These are phyloP conservation scores for Epinephelus coioides DNA, from an alignment of 2,797 vertebrate species.

Conservation along the genomic window DNA sequence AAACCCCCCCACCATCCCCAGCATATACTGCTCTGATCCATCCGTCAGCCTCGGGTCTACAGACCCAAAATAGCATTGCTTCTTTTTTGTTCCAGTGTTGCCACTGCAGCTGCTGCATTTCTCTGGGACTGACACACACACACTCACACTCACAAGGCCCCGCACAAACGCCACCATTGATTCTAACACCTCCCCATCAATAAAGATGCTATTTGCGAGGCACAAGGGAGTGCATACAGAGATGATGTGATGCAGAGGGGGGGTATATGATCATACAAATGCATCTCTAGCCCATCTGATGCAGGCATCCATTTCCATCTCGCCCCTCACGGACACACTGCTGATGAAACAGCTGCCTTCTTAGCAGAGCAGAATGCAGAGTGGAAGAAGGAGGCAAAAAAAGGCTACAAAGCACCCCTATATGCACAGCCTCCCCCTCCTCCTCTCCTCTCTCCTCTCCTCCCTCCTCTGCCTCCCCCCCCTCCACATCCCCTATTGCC, in stretches of 20 bases:
- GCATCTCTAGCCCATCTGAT: slow-evolving; percentile 65
- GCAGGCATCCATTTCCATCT: slow-evolving; percentile 68
- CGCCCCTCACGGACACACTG: slow-evolving; percentile 47
- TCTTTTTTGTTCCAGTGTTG: slow-evolving; percentile 76
- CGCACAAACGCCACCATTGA: slow-evolving; percentile 76
- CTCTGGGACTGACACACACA: slow-evolving; percentile 63
- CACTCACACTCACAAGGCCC: slow-evolving; percentile 58
- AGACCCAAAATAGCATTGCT: slow-evolving; percentile 79
- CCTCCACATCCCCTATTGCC: slow-evolving; percentile 77
- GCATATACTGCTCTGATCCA: slow-evolving; percentile 68
- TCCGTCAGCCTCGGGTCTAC: slow-evolving; percentile 67
- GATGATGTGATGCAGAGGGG: slow-evolving; percentile 70
- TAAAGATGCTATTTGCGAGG: slow-evolving; percentile 79
- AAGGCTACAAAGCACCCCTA: slow-evolving; percentile 80
- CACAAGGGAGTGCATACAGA: slow-evolving; percentile 69
- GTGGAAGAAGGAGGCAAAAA: slow-evolving; percentile 63
- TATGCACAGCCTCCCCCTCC: slow-evolving; percentile 69
- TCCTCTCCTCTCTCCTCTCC: slow-evolving; percentile 53
- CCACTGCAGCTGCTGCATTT: slow-evolving; percentile 85
- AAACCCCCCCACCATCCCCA: slow-evolving; percentile 34
- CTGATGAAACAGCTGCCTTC: slow-evolving; percentile 79
- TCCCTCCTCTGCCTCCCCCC: slow-evolving; percentile 67
- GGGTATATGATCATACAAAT: slow-evolving; percentile 52
- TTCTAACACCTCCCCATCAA: slow-evolving; percentile 76
- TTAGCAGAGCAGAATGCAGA: slow-evolving; percentile 72